These are phyloP conservation scores for Lobophora halterata DNA, from an alignment of 2,888 invertebrate genomes.

Conservation along the genomic window DNA sequence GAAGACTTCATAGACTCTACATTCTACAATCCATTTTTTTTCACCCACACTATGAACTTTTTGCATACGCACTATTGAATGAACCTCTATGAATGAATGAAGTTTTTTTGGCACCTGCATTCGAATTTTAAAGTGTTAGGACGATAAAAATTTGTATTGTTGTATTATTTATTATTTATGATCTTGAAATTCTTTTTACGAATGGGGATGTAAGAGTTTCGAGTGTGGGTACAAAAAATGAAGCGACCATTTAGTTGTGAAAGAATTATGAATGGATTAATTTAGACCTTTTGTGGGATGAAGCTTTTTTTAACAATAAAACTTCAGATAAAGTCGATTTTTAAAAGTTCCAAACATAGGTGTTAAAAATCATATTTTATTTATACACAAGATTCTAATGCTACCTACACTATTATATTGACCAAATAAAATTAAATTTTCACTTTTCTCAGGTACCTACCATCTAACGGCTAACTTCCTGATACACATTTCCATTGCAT, in stretches of 20 bases:
- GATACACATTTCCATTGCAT: too few species aligned
- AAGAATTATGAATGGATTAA: slow-evolving; percentile 39
- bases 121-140: slow-evolving; percentile 43
- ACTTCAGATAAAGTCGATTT: too few species aligned
- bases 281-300: slow-evolving; percentile 18
- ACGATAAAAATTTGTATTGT: slow-evolving; percentile 76
- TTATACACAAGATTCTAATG: too few species aligned
- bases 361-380: too few species aligned
- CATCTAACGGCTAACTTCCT: too few species aligned
- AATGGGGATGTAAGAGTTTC: slow-evolving; percentile 29
- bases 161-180: slow-evolving; percentile 69
- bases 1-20: slow-evolving; percentile 67
- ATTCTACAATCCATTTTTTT: slow-evolving; percentile 20
- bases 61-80: slow-evolving; percentile 47
- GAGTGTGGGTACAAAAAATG: slow-evolving; percentile 25
- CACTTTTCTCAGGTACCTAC: too few species aligned
- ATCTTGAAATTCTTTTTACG: slow-evolving; percentile 41
- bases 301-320: neutral
- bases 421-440: too few species aligned
- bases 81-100: slow-evolving; percentile 59
- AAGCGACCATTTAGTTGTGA: slow-evolving; percentile 34
- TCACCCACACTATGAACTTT: slow-evolving; percentile 41
- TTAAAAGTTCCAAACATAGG: too few species aligned
- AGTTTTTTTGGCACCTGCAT: slow-evolving; percentile 62
- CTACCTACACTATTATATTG: too few species aligned